Conservation (phyloP, 2,888 invertebrate species). For the Tiphia femorata region DNA sequence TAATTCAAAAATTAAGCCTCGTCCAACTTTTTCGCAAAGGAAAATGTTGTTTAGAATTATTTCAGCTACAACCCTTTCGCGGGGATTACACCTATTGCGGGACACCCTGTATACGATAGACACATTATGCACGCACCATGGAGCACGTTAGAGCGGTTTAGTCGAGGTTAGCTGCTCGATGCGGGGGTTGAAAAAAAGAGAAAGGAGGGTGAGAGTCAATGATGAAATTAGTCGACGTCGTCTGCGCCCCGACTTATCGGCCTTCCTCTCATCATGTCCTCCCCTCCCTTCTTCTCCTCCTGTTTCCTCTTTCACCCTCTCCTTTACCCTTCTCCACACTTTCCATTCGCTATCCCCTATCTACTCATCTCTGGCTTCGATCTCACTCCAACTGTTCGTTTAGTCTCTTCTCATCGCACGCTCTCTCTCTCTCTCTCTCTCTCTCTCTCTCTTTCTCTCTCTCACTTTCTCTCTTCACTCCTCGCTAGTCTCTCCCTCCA, state of each 20-base stretch:
- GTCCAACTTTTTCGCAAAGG: no score
- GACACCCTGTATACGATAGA: slow-evolving; percentile 22
- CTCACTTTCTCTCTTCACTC: slow-evolving; percentile 3
- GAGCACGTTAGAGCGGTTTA: slow-evolving; percentile 21
- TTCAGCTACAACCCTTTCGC: no score
- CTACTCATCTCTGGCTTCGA: background rate
- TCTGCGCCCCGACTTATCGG: no score
- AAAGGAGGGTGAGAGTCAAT: slow-evolving; percentile 14
- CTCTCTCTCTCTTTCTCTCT: slow-evolving; percentile 9
- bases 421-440: slow-evolving; percentile 3
- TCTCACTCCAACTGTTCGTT: no score
- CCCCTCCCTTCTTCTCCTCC: background rate
- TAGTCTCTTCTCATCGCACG: slow-evolving; percentile 6
- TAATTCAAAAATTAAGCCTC: no score
- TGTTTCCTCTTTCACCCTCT: slow-evolving; percentile 4
- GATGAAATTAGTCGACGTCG: slow-evolving; percentile 43
- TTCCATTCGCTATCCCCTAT: slow-evolving; percentile 5
- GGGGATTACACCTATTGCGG: no score
- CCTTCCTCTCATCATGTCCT: no score
- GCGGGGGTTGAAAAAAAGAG: slow-evolving; percentile 8
- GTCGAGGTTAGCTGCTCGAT: slow-evolving; percentile 4
- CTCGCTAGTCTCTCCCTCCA: no score
- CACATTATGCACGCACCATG: slow-evolving; percentile 32
- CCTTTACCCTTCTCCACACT: background rate
- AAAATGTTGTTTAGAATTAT: no score